These are phyloP conservation scores for Ariopsis seemanni DNA, from an alignment of 2,113 vertebrate genomes.

Conservation along the genomic window DNA sequence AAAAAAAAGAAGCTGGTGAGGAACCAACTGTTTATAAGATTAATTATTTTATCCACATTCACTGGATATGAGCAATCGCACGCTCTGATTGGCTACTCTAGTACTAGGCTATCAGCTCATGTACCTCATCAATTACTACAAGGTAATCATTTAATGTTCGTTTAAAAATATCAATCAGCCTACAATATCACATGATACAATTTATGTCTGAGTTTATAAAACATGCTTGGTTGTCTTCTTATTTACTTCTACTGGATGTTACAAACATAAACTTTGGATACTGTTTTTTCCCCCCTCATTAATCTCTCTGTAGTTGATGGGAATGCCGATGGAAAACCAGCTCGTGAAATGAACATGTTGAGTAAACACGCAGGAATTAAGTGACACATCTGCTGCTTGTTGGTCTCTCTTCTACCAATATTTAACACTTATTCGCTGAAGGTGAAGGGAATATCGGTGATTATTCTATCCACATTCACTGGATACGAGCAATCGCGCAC, in stretches of 20 bases:
- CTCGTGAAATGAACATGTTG: neutral
- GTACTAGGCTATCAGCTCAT: too few relatives aligned
- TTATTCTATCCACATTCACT: too few relatives aligned
- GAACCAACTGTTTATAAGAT: neutral
- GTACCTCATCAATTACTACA: conserved; percentile 92
- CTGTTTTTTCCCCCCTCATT: neutral
- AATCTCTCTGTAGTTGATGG: neutral
- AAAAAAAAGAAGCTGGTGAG: neutral
- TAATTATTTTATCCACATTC: neutral
- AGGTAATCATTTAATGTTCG: conserved; percentile 70
- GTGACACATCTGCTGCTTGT: neutral
- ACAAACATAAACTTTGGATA: neutral
- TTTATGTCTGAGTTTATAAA: neutral
- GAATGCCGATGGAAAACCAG: neutral
- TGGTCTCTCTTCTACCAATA: neutral
- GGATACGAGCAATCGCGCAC: too few relatives aligned
- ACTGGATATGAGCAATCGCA: too few relatives aligned
- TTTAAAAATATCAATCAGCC: neutral
- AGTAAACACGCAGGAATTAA: neutral
- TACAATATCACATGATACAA: neutral
- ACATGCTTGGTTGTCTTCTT: too few relatives aligned
- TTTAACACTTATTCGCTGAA: too few relatives aligned
- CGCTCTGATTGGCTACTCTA: too few relatives aligned
- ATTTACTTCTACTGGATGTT: neutral
- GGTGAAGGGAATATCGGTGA: too few relatives aligned